Base-by-base conservation (phyloP, 1,140 invertebrate species). In the Micrasema minimum region DNA sequence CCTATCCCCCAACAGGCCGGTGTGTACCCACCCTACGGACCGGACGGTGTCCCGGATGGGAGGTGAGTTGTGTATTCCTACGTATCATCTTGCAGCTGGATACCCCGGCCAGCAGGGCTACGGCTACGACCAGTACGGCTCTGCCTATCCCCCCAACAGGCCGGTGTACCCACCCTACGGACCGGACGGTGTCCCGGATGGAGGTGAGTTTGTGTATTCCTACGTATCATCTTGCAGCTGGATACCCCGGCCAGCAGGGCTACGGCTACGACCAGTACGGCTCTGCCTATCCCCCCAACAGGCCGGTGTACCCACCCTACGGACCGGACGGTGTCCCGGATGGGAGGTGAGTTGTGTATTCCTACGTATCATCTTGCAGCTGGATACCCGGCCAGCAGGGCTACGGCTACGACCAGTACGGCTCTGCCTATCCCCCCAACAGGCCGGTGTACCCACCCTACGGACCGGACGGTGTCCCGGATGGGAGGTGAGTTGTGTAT, bases 401-500 rank as follows among this genome's bases (percentile, higher is more conserved):
- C 79, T 85, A 86, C 79, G 84, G 86, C 57, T 87, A 88, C 85
- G 78, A 87, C 87, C 77, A 83, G 86, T 84, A 88, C 87, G 82
- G 88, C 84, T 84, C 92, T 88, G 88, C 89, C 86, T 85, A 85
- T 76, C 88, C 87, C 64, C n/a, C 84, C 37, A 88, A 88, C 80
- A 85, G 90, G 84, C 88, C 88, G 75, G 89, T 90, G 75, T 91
- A 91, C 82, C 89, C 89, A 78, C 88, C 91, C 73, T 94, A 93
- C 77, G 89, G 89, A 70, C 87, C 90, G 31, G 91, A 92, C 55
- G n/a, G n/a, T n/a, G n/a, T n/a, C n/a, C 74, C 72, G 76, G 86
- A 86, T 35, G 88, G 90, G 71, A 88, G 89, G 89, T 90, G 78
- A 77, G n/a, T n/a, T n/a, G n/a, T n/a, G n/a, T n/a, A n/a, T n/a